Conservation (phyloP, 2,888 invertebrate genomes). For the Caenorhabditis imperialis region DNA sequence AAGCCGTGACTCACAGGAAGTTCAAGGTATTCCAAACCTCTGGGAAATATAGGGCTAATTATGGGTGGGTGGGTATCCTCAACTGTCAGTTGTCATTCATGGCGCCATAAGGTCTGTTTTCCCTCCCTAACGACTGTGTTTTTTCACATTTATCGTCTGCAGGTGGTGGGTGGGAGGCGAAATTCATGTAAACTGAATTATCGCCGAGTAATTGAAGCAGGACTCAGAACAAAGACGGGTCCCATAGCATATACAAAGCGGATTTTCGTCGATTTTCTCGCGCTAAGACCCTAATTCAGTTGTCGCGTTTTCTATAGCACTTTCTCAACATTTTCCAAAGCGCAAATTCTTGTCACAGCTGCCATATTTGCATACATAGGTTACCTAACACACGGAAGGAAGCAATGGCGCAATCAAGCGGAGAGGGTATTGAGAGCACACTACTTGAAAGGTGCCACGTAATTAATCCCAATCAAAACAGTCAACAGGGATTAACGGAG, state of each 20-base stretch:
- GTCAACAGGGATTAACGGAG: constrained; percentile 6
- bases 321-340: background rate
- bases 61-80: constrained; percentile 2
- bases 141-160: constrained; percentile 18
- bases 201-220: constrained; percentile 19
- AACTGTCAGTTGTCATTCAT: constrained; percentile 53
- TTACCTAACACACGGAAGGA: constrained; percentile 52
- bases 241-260: constrained; percentile 35
- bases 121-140: constrained; percentile 33
- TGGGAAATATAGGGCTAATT: constrained; percentile 18
- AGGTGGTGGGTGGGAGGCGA: constrained; percentile 34
- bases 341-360: no score
- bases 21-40: background rate
- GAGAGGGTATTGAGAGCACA: constrained; percentile 35
- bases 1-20: constrained; percentile 26
- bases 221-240: constrained; percentile 34
- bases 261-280: constrained; percentile 39
- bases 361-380: constrained; percentile 28
- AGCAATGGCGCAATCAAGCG: constrained; percentile 50
- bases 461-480: constrained; percentile 54
- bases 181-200: constrained; percentile 34
- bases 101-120: constrained; percentile 59
- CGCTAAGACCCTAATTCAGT: constrained; percentile 48
- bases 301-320: constrained; percentile 36
- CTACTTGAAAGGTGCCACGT: constrained; percentile 31